Conservation (phyloP, 2,113 vertebrate genomes). For the Castor canadensis region DNA sequence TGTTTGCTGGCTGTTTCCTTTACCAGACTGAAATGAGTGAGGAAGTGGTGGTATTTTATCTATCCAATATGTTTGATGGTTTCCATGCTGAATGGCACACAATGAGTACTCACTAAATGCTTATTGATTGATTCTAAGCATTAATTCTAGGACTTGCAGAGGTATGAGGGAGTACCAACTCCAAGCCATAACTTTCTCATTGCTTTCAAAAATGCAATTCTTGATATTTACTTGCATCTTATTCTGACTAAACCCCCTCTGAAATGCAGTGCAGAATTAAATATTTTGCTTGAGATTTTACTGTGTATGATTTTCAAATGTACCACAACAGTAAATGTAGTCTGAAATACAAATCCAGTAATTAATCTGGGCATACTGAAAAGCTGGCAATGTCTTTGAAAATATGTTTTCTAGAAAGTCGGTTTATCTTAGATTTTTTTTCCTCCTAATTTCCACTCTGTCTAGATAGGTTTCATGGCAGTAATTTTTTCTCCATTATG, state of each 20-base stretch:
- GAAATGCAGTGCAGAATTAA: neutral
- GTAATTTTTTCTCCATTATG: neutral
- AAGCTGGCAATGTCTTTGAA: conserved; percentile 32
- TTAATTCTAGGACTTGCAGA: neutral
- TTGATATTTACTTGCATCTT: neutral
- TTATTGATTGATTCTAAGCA: neutral
- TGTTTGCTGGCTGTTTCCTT: neutral
- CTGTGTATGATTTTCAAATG: conserved; percentile 17
- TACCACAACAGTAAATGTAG: neutral
- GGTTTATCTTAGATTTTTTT: conserved; percentile 22
- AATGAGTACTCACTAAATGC: neutral
- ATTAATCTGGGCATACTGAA: conserved; percentile 24
- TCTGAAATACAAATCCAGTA: conserved; percentile 44
- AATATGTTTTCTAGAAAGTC: conserved; percentile 53
- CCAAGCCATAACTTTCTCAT: neutral
- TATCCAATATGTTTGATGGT: neutral
- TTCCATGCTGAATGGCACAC: neutral
- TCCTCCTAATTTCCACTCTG: conserved; percentile 52
- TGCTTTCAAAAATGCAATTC: neutral
- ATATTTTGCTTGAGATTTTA: conserved; percentile 29
- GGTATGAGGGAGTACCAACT: neutral
- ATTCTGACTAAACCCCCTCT: neutral
- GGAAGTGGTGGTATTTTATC: neutral
- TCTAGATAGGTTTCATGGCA: neutral
- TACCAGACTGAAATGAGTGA: neutral